Conservation (phyloP, 2,888 invertebrate genomes). For the Iselma pallidipennis region DNA sequence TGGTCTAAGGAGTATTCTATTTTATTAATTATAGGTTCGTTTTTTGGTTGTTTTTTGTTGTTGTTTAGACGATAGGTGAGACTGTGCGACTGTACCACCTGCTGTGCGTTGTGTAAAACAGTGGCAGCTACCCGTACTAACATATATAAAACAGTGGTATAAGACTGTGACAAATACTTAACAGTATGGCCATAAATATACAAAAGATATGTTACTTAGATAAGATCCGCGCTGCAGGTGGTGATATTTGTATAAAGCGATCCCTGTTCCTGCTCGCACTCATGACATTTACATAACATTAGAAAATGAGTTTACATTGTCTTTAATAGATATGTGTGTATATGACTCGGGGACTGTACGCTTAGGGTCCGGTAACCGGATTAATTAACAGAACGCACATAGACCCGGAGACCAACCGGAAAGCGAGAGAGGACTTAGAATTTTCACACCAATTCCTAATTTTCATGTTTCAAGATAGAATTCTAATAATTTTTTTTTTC, state of each 20-base stretch:
- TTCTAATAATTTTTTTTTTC: background rate
- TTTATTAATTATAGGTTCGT: background rate
- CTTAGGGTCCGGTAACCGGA: conserved; percentile 1
- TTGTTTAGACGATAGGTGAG: conserved; percentile 4
- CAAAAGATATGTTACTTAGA: conserved; percentile 51
- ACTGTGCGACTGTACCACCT: conserved; percentile 46
- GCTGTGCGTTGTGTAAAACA: conserved; percentile 52
- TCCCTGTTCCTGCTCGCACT: conserved; percentile 22
- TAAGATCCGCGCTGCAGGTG: conserved; percentile 45
- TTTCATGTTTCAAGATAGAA: background rate
- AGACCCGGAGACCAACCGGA: too few species aligned
- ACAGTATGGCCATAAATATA: conserved; percentile 53
- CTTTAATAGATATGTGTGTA: too few species aligned
- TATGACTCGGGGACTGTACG: too few species aligned
- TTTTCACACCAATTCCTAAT: background rate
- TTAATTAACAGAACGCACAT: background rate
- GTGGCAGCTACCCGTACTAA: conserved; percentile 54
- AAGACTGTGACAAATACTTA: conserved; percentile 57
- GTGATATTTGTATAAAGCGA: conserved; percentile 35
- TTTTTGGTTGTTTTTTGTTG: background rate
- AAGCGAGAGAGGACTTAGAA: background rate
- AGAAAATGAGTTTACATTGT: conserved; percentile 11
- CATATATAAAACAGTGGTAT: conserved; percentile 54
- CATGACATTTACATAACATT: conserved; percentile 26
- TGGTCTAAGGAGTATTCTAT: background rate